phyloP scores from a whole-genome alignment of 2,888 invertebrate species.

The Megamerina dolium region DNA sequence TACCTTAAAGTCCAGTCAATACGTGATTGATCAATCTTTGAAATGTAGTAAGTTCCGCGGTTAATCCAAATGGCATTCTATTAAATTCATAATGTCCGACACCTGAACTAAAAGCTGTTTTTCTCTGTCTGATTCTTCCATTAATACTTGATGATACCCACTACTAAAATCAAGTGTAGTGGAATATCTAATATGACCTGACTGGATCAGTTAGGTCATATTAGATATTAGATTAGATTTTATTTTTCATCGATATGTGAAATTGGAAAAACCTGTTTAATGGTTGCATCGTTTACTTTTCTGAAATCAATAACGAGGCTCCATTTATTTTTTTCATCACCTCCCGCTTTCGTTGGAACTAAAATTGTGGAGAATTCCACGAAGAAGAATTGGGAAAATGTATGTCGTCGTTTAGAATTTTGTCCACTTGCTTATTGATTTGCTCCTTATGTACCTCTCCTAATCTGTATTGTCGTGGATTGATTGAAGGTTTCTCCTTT shows the following conservation, averaged over 20 bases:
- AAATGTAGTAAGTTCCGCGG: background rate
- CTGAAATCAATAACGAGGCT: background rate
- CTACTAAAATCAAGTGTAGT: background rate
- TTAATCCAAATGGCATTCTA: background rate
- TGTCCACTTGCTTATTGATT: background rate
- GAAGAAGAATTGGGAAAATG: background rate
- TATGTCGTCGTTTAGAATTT: background rate
- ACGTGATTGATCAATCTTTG: background rate
- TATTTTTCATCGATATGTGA: background rate
- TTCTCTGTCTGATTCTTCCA: background rate
- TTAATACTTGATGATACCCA: background rate
- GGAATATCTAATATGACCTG: background rate
- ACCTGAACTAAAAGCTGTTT: background rate
- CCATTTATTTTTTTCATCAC: background rate
- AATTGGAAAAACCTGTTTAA: background rate
- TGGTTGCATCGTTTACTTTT: background rate
- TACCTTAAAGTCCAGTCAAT: background rate
- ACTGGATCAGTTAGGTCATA: background rate
- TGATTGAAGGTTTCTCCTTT: background rate
- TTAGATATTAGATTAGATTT: too few relatives aligned
- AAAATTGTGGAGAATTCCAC: background rate
- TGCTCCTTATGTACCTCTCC: background rate
- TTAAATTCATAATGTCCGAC: background rate
- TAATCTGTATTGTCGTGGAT: background rate
- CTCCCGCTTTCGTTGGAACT: background rate